Evolutionary conservation across 2,797 vertebrate species (phyloP), one percentile per base, ranked within the genome.

Genomic region (Avahi laniger): DNA sequence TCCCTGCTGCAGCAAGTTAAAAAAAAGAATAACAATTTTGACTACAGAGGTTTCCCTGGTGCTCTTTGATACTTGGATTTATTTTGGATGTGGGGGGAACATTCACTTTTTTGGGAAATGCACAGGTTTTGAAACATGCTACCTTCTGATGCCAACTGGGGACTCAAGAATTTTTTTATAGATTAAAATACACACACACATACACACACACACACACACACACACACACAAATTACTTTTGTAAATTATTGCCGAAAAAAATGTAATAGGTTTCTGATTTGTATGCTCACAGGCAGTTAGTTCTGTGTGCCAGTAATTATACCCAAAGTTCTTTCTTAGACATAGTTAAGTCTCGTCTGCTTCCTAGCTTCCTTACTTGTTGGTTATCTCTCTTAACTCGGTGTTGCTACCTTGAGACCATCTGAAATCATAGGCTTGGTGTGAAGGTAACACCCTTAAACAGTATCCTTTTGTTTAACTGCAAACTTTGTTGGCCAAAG

Each of bases 161-260:
- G 43, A 38, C 20, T 24, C 52, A 70, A 46, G 11, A 38, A 5
- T 70, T 46, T 35, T 57, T 63, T 63, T 63, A 63, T 33, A 63
- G 61, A 30, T 63, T 30, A 15, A 63, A 33, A 63, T 63, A 59
- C 57, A 59, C 10, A 59, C 54, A 26, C 54, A 57, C 3, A 24
- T n/a, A n/a, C n/a, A n/a, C n/a, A n/a, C n/a, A n/a, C 4, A 57
- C 54, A 59, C 57, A 59, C 10, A 59, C 4, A 57, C 54, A 26
- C 57, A 57, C 54, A 59, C 57, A 26, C 24, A 59, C 1, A 57
- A 57, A 14, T 46, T 59, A 52, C 52, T 24, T 46, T 83, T 89
- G 30, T n/a, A 92, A 92, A 90, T 92, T 89, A 90, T 90, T 95
- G 54, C 26, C 65, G 24, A n/a, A 86, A 17, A 17, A 92, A 38